phyloP scores from a whole-genome alignment of 2,113 vertebrate genomes.

The Neolamprologus variostigma region DNA sequence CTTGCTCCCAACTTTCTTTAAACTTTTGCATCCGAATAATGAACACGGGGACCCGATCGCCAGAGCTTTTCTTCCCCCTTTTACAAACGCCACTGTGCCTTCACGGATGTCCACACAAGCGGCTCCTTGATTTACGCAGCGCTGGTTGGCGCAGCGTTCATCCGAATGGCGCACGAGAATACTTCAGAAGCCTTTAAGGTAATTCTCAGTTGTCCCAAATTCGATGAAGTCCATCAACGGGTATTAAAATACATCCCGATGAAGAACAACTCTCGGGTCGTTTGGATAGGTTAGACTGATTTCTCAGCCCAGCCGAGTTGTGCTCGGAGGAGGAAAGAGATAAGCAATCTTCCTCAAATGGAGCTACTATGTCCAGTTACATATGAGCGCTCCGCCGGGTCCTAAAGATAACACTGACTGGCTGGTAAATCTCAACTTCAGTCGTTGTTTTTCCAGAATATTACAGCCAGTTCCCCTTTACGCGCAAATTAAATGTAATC shows the following conservation, averaged over 20 bases:
- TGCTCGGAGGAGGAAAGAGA: conserved; percentile 42
- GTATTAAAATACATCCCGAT: neutral
- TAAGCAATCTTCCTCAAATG: conserved; percentile 71
- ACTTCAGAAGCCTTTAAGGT: neutral
- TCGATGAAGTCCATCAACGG: conserved; percentile 3
- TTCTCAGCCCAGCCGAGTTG: conserved; percentile 13
- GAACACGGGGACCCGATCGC: neutral
- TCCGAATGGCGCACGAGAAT: conserved; percentile 9
- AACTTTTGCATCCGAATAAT: conserved; percentile 5
- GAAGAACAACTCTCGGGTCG: neutral
- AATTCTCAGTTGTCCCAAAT: neutral
- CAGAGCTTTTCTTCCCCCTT: neutral
- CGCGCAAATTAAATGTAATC: neutral
- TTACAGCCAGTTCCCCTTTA: neutral
- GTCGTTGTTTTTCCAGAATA: neutral
- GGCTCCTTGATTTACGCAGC: conserved; percentile 25
- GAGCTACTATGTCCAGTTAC: conserved; percentile 71
- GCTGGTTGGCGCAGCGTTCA: conserved; percentile 17
- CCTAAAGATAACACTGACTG: conserved; percentile 70
- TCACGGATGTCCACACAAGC: neutral
- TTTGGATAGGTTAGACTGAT: neutral
- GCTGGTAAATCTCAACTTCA: neutral
- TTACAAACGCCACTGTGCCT: neutral
- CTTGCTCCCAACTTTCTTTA: conserved; percentile 21
- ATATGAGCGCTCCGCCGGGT: conserved; percentile 78